Evolutionary conservation across 2,888 invertebrate species (phyloP).

Genomic region (Latheticus oryzae): DNA sequence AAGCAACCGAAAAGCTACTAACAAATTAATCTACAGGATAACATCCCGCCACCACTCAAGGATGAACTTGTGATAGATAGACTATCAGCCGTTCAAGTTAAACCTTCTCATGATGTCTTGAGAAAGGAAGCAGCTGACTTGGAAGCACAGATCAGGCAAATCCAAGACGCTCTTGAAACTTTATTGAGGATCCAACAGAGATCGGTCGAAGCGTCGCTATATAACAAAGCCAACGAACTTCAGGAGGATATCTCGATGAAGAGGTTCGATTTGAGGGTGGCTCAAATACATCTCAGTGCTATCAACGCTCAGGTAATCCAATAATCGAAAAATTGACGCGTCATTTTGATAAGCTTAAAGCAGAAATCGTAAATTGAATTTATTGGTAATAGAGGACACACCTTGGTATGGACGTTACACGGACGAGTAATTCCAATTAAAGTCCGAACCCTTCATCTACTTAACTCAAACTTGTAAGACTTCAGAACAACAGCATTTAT

Average conservation of each 20-base stretch:
- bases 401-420: too few species aligned
- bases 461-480: too few species aligned
- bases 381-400: too few species aligned
- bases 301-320: conserved; percentile 87
- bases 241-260: conserved; percentile 96
- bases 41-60: conserved; percentile 79
- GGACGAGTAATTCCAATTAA: conserved; percentile 26
- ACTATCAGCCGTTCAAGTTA: conserved; percentile 77
- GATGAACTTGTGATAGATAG: conserved; percentile 88
- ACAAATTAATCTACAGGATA: conserved; percentile 67
- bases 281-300: conserved; percentile 90
- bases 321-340: too few species aligned
- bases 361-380: too few species aligned
- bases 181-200: conserved; percentile 83
- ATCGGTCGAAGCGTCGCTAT: conserved; percentile 83
- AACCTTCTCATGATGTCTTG: conserved; percentile 81
- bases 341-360: too few species aligned
- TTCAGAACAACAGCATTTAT: too few species aligned
- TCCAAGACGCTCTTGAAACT: conserved; percentile 87
- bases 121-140: conserved; percentile 86
- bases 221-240: conserved; percentile 94
- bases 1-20: conserved; percentile 2
- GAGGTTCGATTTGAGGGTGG: conserved; percentile 91
- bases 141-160: conserved; percentile 87
- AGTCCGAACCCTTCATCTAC: too few species aligned